A percentile compares a stretch with the other conserved stretches of the same genome.
These are phyloP conservation scores for Platichthys flesus DNA, from an alignment of 2,113 vertebrate genomes.

Conservation along the genomic window DNA sequence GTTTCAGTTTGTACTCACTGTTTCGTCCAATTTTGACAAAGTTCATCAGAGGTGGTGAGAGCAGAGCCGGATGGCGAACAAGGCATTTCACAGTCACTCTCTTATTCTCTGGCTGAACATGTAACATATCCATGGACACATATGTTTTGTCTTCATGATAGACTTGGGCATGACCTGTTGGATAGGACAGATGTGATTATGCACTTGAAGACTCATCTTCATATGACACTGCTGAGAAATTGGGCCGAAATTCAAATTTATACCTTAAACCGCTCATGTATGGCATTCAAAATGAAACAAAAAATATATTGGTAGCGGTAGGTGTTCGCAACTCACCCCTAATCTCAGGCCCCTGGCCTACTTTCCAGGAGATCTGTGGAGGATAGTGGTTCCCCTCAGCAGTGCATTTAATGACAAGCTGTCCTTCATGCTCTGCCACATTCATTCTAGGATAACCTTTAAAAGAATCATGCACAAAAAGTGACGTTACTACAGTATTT, in stretches of 20 bases:
- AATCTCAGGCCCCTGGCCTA: constrained; percentile 69
- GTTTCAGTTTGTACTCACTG: constrained; percentile 67
- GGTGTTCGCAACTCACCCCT: constrained; percentile 60
- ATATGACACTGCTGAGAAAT: not conserved
- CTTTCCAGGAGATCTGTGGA: constrained; percentile 74
- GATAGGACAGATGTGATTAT: constrained; percentile 13
- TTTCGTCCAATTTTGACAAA: constrained; percentile 55
- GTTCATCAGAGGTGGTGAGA: constrained; percentile 30
- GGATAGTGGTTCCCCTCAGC: constrained; percentile 62
- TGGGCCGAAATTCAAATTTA: not conserved
- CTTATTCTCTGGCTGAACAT: constrained; percentile 29
- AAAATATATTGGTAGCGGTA: not conserved
- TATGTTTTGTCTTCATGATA: constrained; percentile 25
- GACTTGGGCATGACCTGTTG: constrained; percentile 53
- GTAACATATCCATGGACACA: constrained; percentile 31
- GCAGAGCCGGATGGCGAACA: constrained; percentile 62
- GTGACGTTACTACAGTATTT: not conserved
- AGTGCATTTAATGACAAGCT: constrained; percentile 66
- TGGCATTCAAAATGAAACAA: not conserved
- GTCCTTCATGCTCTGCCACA: constrained; percentile 30
- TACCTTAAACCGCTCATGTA: not conserved
- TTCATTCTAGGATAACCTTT: constrained; percentile 66
- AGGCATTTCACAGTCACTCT: constrained; percentile 73
- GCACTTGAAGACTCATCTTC: not conserved
- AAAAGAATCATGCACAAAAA: constrained; percentile 24